These are phyloP conservation scores for Anomalospiza imberbis DNA, from an alignment of 2,797 vertebrate species.

Conservation along the genomic window DNA sequence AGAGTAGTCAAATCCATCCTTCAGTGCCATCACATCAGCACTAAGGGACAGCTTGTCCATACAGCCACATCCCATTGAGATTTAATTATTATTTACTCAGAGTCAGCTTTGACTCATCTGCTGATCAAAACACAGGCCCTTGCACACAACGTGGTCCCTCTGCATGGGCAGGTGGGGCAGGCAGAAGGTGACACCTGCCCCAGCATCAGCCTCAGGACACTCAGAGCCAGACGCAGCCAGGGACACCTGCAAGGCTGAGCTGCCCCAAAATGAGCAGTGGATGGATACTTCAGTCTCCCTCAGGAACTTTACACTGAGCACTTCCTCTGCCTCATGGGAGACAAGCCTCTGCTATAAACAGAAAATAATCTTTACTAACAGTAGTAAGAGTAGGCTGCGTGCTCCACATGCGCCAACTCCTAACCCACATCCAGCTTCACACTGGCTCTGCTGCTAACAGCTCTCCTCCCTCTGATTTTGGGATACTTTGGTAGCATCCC, in stretches of 20 bases:
- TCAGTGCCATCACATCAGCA: not conserved
- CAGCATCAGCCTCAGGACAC: not conserved
- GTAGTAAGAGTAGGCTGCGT: not conserved
- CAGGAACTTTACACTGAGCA: fast-evolving
- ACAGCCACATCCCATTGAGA: not conserved
- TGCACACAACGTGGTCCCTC: not conserved
- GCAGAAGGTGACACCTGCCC: not conserved
- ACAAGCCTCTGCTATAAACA: not conserved
- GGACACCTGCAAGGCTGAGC: fast-evolving
- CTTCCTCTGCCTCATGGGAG: not conserved
- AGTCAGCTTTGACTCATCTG: not conserved
- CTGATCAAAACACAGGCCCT: fast-evolving
- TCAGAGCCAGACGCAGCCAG: not conserved
- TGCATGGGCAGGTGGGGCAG: fast-evolving
- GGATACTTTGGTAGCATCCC: not conserved
- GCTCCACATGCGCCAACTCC: fast-evolving
- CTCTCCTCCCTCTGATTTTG: not conserved
- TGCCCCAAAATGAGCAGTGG: fast-evolving
- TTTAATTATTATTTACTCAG: not conserved
- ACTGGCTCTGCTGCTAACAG: not conserved
- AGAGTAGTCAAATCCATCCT: not conserved
- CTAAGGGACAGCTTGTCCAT: not conserved
- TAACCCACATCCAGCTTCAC: not conserved
- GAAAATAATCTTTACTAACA: not conserved
- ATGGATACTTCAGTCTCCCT: no score